Evolutionary conservation across 1,140 invertebrate genomes (phyloP).

Genomic region (Leptinotarsa lineolata): DNA sequence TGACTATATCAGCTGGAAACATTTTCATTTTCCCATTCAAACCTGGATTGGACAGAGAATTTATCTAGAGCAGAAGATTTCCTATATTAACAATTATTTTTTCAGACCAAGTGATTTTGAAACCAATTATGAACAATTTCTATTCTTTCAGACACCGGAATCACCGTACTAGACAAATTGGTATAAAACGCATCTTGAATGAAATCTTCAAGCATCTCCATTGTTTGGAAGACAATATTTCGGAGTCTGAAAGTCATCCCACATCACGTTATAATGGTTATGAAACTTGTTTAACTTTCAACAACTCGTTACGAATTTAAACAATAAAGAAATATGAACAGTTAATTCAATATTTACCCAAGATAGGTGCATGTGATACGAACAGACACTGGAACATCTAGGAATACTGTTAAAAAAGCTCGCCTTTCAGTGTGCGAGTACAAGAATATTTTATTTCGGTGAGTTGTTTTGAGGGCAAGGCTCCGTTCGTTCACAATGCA

Average conservation of each 20-base stretch:
- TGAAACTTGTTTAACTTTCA: conserved; percentile 29
- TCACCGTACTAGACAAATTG: no score
- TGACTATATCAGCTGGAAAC: no score
- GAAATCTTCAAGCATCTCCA: conserved; percentile 2
- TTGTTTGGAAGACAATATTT: conserved; percentile 14
- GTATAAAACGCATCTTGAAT: neutral
- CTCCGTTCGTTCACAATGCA: no score
- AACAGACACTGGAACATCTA: conserved; percentile 17
- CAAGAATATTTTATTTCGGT: neutral
- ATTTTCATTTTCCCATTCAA: no score
- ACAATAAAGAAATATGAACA: conserved; percentile 28
- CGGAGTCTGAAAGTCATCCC: conserved; percentile 24
- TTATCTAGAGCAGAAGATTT: no score
- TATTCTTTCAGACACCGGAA: no score
- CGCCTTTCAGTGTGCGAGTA: neutral
- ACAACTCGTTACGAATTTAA: conserved; percentile 29
- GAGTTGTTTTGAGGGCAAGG: neutral
- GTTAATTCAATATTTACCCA: conserved; percentile 28
- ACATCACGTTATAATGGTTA: conserved; percentile 25
- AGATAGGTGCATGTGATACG: conserved; percentile 26
- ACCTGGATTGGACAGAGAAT: no score
- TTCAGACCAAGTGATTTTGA: no score
- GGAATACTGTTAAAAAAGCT: conserved; percentile 22
- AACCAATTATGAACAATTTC: no score
- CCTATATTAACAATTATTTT: no score